Conservation (phyloP, 2,888 invertebrate genomes). For the Biston betularia region DNA sequence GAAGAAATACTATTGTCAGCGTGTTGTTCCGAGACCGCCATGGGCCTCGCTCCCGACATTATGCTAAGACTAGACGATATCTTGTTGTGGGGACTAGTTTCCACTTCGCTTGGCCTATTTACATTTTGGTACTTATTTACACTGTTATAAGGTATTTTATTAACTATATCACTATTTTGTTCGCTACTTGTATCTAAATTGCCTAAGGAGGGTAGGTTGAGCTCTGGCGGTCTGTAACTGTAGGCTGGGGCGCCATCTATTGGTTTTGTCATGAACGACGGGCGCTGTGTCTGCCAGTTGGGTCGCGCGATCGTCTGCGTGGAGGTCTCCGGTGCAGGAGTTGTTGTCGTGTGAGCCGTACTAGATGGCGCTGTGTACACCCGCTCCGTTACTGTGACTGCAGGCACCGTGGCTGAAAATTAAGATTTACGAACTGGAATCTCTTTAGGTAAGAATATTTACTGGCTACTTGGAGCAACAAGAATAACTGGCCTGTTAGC, state of each 20-base stretch:
- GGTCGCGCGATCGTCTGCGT: slow-evolving; percentile 71
- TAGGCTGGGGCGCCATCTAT: slow-evolving; percentile 83
- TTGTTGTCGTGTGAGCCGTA: slow-evolving; percentile 59
- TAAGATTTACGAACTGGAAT: slow-evolving; percentile 22
- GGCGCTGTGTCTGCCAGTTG: slow-evolving; percentile 76
- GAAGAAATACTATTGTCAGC: slow-evolving; percentile 79
- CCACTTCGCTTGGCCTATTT: slow-evolving; percentile 82
- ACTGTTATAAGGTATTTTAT: slow-evolving; percentile 84
- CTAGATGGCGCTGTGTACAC: slow-evolving; percentile 77
- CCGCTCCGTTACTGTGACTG: slow-evolving; percentile 70
- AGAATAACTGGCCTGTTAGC: too few species aligned
- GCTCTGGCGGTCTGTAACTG: slow-evolving; percentile 79
- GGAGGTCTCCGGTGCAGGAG: slow-evolving; percentile 61
- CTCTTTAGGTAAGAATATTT: too few species aligned
- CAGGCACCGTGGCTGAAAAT: slow-evolving; percentile 69
- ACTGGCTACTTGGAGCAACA: neutral
- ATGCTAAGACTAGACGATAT: slow-evolving; percentile 86
- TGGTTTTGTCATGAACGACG: slow-evolving; percentile 83
- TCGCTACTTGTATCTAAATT: slow-evolving; percentile 82
- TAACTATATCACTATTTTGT: slow-evolving; percentile 85
- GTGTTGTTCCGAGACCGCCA: slow-evolving; percentile 81
- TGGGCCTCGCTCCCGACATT: slow-evolving; percentile 80
- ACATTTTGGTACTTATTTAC: slow-evolving; percentile 86
- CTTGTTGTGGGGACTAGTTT: slow-evolving; percentile 86
- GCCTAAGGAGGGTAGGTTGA: slow-evolving; percentile 78